Conservation (phyloP, 2,888 invertebrate species). For the Gymnosoma rotundatum region DNA sequence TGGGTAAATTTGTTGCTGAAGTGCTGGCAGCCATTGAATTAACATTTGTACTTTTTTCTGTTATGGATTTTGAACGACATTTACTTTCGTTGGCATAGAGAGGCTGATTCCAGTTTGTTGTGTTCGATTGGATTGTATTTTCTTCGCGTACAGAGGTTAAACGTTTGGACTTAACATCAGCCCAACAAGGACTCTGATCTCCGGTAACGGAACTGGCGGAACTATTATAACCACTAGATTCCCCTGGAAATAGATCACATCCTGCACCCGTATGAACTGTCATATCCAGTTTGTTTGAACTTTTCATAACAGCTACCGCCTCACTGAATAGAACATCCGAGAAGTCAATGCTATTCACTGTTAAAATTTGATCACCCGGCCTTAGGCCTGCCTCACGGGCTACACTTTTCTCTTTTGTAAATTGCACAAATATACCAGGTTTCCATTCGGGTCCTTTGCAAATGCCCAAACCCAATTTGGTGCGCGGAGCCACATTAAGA, state of each 20-base stretch:
- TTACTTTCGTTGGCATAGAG: constrained; percentile 62
- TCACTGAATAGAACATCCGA: constrained; percentile 91
- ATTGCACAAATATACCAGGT: constrained; percentile 94
- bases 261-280: constrained; percentile 90
- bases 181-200: constrained; percentile 88
- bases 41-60: constrained; percentile 52
- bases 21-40: constrained; percentile 40
- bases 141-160: constrained; percentile 90
- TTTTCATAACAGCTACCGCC: constrained; percentile 92
- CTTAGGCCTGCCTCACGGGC: constrained; percentile 93
- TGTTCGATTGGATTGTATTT: constrained; percentile 66
- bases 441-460: constrained; percentile 94
- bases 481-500: constrained; percentile 90
- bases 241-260: constrained; percentile 90
- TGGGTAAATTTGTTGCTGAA: constrained; percentile 45
- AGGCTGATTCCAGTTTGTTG: constrained; percentile 60
- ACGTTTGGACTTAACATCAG: constrained; percentile 85
- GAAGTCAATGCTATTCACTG: constrained; percentile 92
- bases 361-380: constrained; percentile 95
- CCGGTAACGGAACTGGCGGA: constrained; percentile 92
- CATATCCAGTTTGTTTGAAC: constrained; percentile 89
- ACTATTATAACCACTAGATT: constrained; percentile 92
- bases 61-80: constrained; percentile 49
- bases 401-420: constrained; percentile 93
- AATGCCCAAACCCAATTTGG: constrained; percentile 93